phyloP scores from a whole-genome alignment of 2,888 invertebrate genomes.

The Plagiodera versicolora region DNA sequence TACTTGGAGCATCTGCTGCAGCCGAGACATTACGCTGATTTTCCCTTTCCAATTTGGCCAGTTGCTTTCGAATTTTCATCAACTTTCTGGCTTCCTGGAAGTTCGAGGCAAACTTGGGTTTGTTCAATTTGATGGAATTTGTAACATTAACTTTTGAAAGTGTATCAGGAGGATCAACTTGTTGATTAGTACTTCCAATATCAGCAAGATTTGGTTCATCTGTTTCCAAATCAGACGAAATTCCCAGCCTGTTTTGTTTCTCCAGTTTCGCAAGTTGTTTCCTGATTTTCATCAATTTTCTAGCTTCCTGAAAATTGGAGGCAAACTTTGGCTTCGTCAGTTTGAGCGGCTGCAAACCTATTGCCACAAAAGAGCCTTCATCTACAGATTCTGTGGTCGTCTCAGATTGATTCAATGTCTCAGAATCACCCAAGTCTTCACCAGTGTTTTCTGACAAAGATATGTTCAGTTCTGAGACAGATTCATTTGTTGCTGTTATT shows the following conservation, averaged over 20 bases:
- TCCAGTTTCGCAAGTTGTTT: not conserved
- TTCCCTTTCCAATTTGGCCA: constrained; percentile 63
- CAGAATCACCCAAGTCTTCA: not conserved
- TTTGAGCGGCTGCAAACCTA: not conserved
- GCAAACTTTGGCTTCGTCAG: not conserved
- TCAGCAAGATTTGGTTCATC: not conserved
- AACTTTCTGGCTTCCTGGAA: constrained; percentile 66
- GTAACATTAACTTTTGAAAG: not conserved
- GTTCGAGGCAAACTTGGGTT: constrained; percentile 71
- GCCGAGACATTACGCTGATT: constrained; percentile 27
- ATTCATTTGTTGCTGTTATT: constrained; percentile 66
- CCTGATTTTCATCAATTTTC: not conserved
- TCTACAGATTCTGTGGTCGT: not conserved
- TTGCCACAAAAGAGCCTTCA: not conserved
- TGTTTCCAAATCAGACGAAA: not conserved
- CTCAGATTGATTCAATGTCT: not conserved
- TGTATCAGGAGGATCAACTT: too few relatives aligned
- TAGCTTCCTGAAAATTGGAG: not conserved
- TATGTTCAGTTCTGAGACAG: constrained; percentile 35
- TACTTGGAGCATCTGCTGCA: not conserved
- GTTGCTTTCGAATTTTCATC: constrained; percentile 67
- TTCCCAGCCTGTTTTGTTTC: not conserved
- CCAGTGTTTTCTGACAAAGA: not conserved
- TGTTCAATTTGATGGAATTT: constrained; percentile 52
- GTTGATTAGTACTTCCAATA: not conserved